Conservation (phyloP, 2,888 invertebrate genomes). For the Calameuta pallipes region DNA sequence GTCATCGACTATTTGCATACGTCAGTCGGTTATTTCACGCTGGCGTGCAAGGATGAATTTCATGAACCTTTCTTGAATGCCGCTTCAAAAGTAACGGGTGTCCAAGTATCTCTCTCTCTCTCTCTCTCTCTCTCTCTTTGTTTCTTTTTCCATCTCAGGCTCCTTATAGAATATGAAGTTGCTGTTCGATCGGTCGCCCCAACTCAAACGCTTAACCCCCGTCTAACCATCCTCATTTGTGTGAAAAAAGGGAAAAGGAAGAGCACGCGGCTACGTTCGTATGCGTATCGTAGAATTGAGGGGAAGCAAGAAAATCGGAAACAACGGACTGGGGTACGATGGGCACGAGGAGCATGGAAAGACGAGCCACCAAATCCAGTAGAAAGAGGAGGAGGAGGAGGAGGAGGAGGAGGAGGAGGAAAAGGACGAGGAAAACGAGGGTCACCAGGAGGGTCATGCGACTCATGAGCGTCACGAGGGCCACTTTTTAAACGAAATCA, state of each 20-base stretch:
- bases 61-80: conserved; percentile 59
- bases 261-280: no score
- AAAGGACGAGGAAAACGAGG: no score
- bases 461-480: no score
- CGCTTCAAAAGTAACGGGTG: conserved; percentile 55
- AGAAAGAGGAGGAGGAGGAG: no score
- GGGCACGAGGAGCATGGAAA: background rate
- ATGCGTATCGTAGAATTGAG: background rate
- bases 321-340: background rate
- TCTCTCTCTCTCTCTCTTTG: conserved; percentile 17
- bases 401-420: no score
- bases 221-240: no score
- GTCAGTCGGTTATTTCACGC: conserved; percentile 48
- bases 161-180: conserved; percentile 26
- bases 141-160: background rate
- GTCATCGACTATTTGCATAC: conserved; percentile 61
- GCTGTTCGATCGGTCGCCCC: conserved; percentile 10
- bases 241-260: no score
- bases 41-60: conserved; percentile 54
- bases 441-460: no score
- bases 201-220: no score
- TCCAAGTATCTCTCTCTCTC: conserved; percentile 27
- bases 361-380: background rate
- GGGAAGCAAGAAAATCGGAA: background rate
- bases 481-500: conserved; percentile 2